Evolutionary conservation across 2,888 invertebrate species (phyloP), one percentile per base, ranked within the genome.

Genomic region (Dynastes tityus): DNA sequence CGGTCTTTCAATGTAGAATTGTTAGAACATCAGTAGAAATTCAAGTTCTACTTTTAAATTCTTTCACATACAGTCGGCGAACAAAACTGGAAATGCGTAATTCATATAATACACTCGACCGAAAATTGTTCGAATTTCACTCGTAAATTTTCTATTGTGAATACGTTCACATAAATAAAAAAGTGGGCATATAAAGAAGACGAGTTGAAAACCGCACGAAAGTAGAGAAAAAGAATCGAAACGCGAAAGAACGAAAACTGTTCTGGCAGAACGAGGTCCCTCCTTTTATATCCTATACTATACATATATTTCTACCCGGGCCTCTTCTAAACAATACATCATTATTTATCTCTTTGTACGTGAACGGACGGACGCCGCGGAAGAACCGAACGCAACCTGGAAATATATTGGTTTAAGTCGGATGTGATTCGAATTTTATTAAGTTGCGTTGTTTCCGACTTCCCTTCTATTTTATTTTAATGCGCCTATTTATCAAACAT

Each of bases 331-430:
- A 85, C 85, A 84, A 85, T 85, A 84, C 84, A 85, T 85, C 85
- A 85, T 85, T 86, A 85, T 86, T 85, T 85, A 86, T 85, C 85
- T 86, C 85, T 85, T 82, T 84, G 81, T 63, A 74, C 82, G 82
- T 82, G 85, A 83, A 84, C 81, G 84, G 80, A 73, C 81, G 79
- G 82, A 61, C 40, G 40, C 73, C 22, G 55, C 61, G 61, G 45
- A 81, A 83, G 81, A 83, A 82, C 83, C 83, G 82, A 83, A 83
- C 84, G 61, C 61, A 83, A 84, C 83, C 82, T 81, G 84, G 61
- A 84, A 84, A 85, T 84, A 82, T 82, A 82, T 81, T 81, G 83
- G 82, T 83, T 83, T 84, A 84, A 84, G 84, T 83, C 83, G 83
- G 81, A 84, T 84, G 84, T 84, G 84, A 85, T 85, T 85, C 82